These are phyloP conservation scores for Sminthurinus aureus DNA, from an alignment of 2,888 invertebrate species.

Conservation along the genomic window DNA sequence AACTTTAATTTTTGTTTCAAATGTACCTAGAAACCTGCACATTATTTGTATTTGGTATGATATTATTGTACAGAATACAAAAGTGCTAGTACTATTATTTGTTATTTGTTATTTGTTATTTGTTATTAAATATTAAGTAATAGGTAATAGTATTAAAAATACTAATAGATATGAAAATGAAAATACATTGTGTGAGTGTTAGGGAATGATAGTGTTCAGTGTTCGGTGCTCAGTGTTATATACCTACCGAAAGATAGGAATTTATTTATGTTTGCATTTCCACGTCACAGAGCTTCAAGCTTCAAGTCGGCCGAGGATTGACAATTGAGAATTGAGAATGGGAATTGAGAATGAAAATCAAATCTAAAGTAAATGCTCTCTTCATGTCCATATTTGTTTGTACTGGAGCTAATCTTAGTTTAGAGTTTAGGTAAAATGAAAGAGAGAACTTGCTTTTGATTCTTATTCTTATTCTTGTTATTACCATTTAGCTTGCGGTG, in stretches of 20 bases:
- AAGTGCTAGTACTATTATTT: neutral
- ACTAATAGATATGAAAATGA: no score
- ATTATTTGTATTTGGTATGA: no score
- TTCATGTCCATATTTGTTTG: slow-evolving; percentile 20
- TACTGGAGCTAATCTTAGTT: neutral
- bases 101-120: neutral
- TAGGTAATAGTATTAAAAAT: no score
- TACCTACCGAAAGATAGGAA: neutral
- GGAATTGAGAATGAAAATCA: neutral
- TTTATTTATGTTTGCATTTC: neutral
- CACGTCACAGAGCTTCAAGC: neutral
- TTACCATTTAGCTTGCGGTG: no score
- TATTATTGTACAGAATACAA: no score
- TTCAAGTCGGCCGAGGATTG: neutral
- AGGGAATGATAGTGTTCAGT: neutral
- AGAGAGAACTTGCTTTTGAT: neutral
- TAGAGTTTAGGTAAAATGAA: neutral
- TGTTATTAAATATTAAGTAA: neutral
- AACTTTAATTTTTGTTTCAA: no score
- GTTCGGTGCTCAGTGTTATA: no score
- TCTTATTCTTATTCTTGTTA: no score
- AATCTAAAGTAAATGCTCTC: slow-evolving; percentile 14
- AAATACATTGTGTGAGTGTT: neutral
- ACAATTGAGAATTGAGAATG: neutral
- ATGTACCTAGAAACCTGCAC: no score